Percentiles rank a stretch among this genome's conserved stretches.
phyloP scores from a whole-genome alignment of 2,888 invertebrate genomes.

The Lobophora halterata region DNA sequence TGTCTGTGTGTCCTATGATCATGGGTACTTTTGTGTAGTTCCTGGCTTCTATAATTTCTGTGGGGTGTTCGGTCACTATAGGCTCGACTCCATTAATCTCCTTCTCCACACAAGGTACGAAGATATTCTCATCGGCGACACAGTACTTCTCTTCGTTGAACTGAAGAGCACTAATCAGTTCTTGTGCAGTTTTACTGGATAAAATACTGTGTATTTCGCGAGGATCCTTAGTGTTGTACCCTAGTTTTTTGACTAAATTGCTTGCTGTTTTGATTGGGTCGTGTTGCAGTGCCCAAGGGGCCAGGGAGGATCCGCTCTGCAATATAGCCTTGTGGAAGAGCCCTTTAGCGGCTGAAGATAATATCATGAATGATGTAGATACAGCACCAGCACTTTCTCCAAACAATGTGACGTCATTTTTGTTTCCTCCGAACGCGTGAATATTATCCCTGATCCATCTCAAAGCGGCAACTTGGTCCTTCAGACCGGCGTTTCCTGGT shows the following conservation, averaged over 20 bases:
- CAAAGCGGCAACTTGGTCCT: constrained; percentile 71
- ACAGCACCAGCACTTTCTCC: constrained; percentile 74
- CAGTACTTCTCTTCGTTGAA: constrained; percentile 57
- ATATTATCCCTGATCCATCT: constrained; percentile 67
- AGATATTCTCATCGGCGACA: constrained; percentile 57
- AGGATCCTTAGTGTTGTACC: constrained; percentile 61
- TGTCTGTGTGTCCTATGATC: constrained; percentile 68
- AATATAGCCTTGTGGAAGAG: constrained; percentile 67
- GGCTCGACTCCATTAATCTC: constrained; percentile 58
- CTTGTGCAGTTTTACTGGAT: constrained; percentile 50
- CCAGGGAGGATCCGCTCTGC: constrained; percentile 66
- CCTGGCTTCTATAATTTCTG: constrained; percentile 53
- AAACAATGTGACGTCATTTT: constrained; percentile 64
- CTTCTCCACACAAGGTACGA: constrained; percentile 67
- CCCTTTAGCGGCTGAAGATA: constrained; percentile 59
- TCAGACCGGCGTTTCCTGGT: constrained; percentile 84
- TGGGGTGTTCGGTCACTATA: constrained; percentile 56
- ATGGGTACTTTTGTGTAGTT: constrained; percentile 70
- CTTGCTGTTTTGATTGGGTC: constrained; percentile 61
- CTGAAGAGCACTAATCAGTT: constrained; percentile 54
- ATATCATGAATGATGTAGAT: constrained; percentile 59
- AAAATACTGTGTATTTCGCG: constrained; percentile 56
- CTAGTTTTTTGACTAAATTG: constrained; percentile 56
- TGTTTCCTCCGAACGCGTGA: constrained; percentile 63
- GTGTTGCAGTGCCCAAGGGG: constrained; percentile 64